phyloP scores from a whole-genome alignment of 1,140 invertebrate genomes.

The Micrasema longulum region DNA sequence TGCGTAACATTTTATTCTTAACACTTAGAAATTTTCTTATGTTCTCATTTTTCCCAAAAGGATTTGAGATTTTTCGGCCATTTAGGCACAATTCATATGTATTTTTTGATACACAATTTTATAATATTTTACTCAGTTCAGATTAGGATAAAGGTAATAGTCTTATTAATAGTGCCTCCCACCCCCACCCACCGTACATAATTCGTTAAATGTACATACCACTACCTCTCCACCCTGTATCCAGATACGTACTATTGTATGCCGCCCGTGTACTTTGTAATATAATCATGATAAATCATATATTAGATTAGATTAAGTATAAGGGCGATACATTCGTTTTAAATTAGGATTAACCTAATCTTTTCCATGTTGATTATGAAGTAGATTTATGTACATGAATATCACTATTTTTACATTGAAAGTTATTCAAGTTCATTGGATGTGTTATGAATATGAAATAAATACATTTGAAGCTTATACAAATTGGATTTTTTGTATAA shows the following conservation, averaged over 20 bases:
- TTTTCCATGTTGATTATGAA: slow-evolving; percentile 18
- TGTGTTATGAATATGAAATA: slow-evolving; percentile 26
- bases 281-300: slow-evolving; percentile 11
- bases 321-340: slow-evolving; percentile 7
- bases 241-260: background rate
- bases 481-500: slow-evolving; percentile 18
- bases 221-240: background rate
- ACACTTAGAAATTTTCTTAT: too few relatives aligned
- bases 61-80: too few relatives aligned
- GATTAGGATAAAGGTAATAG: too few relatives aligned
- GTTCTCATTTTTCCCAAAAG: too few relatives aligned
- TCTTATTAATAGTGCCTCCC: too few relatives aligned
- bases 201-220: too few relatives aligned
- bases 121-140: too few relatives aligned
- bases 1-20: too few relatives aligned
- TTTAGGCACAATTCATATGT: too few relatives aligned
- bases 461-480: slow-evolving; percentile 27
- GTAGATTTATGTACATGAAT: slow-evolving; percentile 7
- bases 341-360: slow-evolving; percentile 13
- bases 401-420: slow-evolving; percentile 18
- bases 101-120: too few relatives aligned
- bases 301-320: slow-evolving; percentile 14
- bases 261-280: slow-evolving; percentile 26
- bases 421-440: slow-evolving; percentile 17
- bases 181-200: too few relatives aligned